These are phyloP conservation scores for Diorhabda elongata DNA, from an alignment of 1,140 invertebrate genomes.

Conservation along the genomic window DNA sequence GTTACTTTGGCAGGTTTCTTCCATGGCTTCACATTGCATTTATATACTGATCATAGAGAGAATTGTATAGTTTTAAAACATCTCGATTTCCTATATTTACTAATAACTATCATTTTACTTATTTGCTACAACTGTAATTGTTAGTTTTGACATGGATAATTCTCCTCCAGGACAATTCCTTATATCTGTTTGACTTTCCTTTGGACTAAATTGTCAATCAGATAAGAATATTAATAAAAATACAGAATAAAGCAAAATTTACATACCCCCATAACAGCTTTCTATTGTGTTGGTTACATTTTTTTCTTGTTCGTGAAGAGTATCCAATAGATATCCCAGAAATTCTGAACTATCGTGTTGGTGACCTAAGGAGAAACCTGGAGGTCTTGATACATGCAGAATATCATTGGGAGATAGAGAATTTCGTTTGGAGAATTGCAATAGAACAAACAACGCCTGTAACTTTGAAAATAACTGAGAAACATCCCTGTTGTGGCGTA, in stretches of 20 bases:
- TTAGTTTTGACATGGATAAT: too few relatives aligned
- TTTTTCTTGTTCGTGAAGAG: conserved; percentile 65
- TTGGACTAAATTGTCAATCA: too few relatives aligned
- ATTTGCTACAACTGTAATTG: too few relatives aligned
- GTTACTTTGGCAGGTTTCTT: too few relatives aligned
- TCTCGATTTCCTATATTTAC: too few relatives aligned
- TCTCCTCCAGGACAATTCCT: too few relatives aligned
- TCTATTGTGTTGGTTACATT: conserved; percentile 8
- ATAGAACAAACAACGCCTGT: conserved; percentile 69
- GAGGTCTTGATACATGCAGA: conserved; percentile 62
- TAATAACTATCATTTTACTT: too few relatives aligned
- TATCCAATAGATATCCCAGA: conserved; percentile 69
- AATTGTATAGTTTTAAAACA: too few relatives aligned
- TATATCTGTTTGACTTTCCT: too few relatives aligned
- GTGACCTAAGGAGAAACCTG: conserved; percentile 68
- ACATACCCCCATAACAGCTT: conserved; percentile 17
- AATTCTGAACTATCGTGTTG: conserved; percentile 89
- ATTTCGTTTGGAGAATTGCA: conserved; percentile 62
- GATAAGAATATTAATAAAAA: too few relatives aligned
- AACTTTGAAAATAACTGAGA: conserved; percentile 61
- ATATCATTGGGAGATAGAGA: conserved; percentile 68
- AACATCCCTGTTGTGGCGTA: conserved; percentile 49
- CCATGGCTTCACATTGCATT: too few relatives aligned
- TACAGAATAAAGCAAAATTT: background rate
- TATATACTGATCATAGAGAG: too few relatives aligned